phyloP scores from a whole-genome alignment of 2,797 vertebrate genomes.

The Streptopelia turtur region DNA sequence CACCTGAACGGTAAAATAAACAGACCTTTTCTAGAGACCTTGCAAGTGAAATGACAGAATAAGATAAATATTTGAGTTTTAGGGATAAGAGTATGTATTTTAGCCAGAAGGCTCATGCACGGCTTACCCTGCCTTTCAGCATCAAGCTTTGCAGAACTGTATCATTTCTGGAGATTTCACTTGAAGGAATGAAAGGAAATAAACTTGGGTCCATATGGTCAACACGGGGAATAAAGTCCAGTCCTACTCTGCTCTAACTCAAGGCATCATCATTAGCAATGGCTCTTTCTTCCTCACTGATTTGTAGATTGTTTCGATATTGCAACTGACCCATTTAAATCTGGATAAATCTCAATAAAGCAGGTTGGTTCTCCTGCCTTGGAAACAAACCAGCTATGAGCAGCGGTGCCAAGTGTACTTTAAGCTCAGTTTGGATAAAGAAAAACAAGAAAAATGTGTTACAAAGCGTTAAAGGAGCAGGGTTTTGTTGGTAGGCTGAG shows the following conservation, averaged over 20 bases:
- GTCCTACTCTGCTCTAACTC: not conserved
- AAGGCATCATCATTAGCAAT: not conserved
- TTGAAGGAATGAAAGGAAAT: constrained; percentile 54
- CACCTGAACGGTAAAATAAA: constrained; percentile 62
- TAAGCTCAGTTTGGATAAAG: not conserved
- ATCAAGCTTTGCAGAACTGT: constrained; percentile 52
- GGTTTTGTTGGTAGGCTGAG: not conserved
- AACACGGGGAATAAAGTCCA: constrained; percentile 47
- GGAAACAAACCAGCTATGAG: not conserved
- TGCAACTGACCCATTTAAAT: not conserved
- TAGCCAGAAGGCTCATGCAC: constrained; percentile 62
- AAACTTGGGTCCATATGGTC: constrained; percentile 13
- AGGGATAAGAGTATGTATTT: constrained; percentile 67
- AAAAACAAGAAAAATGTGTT: not conserved
- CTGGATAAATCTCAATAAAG: not conserved
- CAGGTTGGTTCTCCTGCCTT: not conserved
- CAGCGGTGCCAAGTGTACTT: fast-evolving
- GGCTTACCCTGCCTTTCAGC: constrained; percentile 71
- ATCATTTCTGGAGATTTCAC: constrained; percentile 36
- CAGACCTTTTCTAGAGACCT: constrained; percentile 56
- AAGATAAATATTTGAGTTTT: constrained; percentile 75
- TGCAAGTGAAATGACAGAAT: constrained; percentile 56
- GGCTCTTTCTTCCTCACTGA: constrained; percentile 5
- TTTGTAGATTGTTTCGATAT: not conserved
- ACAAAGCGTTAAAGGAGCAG: not conserved